These are phyloP conservation scores for Sarcoramphus papa DNA, from an alignment of 2,797 vertebrate genomes.

Conservation along the genomic window DNA sequence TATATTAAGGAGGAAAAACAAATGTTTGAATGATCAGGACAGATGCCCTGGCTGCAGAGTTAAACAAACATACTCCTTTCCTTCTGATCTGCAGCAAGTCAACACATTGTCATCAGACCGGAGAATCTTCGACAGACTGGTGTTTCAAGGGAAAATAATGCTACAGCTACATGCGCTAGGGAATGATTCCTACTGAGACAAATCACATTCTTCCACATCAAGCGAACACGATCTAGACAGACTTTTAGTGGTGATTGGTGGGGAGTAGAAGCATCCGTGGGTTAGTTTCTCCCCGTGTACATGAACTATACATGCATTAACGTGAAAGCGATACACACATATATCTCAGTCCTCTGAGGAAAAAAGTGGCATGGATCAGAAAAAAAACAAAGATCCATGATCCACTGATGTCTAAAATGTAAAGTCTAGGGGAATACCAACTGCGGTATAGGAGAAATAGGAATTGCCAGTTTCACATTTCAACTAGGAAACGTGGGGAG, in stretches of 20 bases:
- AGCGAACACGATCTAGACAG: background rate
- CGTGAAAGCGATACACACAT: background rate
- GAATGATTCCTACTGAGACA: background rate
- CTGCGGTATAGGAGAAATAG: background rate
- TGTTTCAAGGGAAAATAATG: background rate
- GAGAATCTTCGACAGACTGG: background rate
- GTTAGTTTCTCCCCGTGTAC: background rate
- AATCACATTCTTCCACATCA: background rate
- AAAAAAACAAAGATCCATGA: accelerated
- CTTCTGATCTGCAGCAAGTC: conserved; percentile 5
- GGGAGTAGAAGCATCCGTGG: background rate
- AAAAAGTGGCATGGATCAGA: background rate
- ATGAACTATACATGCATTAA: background rate
- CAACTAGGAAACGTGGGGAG: background rate
- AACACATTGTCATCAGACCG: background rate
- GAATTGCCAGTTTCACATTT: background rate
- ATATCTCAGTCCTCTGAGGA: background rate
- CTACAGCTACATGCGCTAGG: background rate
- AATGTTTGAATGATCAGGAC: background rate
- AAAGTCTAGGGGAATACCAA: background rate
- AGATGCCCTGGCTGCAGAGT: conserved; percentile 5
- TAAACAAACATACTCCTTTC: conserved; percentile 18
- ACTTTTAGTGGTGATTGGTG: background rate
- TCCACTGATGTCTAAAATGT: background rate
- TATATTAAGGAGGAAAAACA: conserved; percentile 3